Conservation (phyloP, 2,888 invertebrate species). For the Cryptus armator region DNA sequence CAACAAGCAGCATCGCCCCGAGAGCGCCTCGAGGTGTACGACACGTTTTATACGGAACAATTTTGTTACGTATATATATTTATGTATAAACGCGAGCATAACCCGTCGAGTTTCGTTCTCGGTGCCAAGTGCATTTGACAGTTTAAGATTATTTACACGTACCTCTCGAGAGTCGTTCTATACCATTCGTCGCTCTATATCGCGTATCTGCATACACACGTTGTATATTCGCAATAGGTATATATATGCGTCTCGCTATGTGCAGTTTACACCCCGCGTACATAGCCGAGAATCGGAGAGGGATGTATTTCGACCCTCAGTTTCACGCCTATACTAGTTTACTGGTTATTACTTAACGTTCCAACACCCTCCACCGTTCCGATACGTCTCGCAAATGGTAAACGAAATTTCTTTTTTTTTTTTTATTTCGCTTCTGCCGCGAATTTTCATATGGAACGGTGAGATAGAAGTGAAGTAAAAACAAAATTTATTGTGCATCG, state of each 20-base stretch:
- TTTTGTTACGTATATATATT: conserved; percentile 32
- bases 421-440: too few species aligned
- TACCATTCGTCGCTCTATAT: conserved; percentile 40
- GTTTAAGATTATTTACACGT: conserved; percentile 79
- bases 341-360: background rate
- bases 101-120: conserved; percentile 51
- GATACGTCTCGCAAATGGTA: background rate
- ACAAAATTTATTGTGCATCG: too few species aligned
- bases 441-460: too few species aligned
- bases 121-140: conserved; percentile 76
- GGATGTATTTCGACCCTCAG: background rate
- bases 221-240: conserved; percentile 46
- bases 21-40: background rate
- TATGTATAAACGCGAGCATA: conserved; percentile 45
- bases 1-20: background rate
- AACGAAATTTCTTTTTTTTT: background rate
- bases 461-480: too few species aligned
- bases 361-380: background rate
- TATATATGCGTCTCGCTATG: conserved; percentile 37
- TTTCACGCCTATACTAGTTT: conserved; percentile 4
- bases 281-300: background rate
- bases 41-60: conserved; percentile 1
- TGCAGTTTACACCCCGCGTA: conserved; percentile 36
- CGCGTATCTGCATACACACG: conserved; percentile 56
- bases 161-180: conserved; percentile 56